A percentile compares a stretch with the other conserved stretches of the same genome.
These are phyloP conservation scores for Lithophane ornitopus DNA, from an alignment of 2,888 invertebrate genomes.

Conservation along the genomic window DNA sequence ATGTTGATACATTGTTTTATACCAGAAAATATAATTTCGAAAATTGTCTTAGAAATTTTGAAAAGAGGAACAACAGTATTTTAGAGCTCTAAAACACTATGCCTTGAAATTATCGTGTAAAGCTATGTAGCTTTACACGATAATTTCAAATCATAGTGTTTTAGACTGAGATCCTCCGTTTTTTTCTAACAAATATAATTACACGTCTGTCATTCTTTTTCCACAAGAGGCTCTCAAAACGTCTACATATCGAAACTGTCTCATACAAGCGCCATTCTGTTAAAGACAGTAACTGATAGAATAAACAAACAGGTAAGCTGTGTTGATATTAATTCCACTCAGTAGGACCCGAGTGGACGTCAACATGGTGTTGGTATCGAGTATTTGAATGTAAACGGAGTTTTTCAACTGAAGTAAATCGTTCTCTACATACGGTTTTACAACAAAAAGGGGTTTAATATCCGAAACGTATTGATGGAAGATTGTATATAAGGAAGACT, in stretches of 20 bases:
- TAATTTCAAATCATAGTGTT: too few species aligned
- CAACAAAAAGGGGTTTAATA: background rate
- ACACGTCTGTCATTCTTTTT: background rate
- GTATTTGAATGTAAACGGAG: slow-evolving; percentile 22
- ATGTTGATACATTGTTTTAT: background rate
- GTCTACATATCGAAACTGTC: slow-evolving; percentile 33
- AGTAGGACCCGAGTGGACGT: slow-evolving; percentile 15
- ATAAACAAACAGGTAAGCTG: slow-evolving; percentile 48
- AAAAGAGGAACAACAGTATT: background rate
- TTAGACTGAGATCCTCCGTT: too few species aligned
- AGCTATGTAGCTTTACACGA: too few species aligned
- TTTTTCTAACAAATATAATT: background rate
- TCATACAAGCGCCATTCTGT: slow-evolving; percentile 36
- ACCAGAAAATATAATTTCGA: background rate
- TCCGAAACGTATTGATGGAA: background rate
- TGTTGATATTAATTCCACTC: slow-evolving; percentile 50
- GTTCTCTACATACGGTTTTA: background rate
- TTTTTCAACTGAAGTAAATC: background rate
- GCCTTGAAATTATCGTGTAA: background rate
- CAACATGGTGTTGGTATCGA: slow-evolving; percentile 31
- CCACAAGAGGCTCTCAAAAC: background rate
- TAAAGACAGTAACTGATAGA: slow-evolving; percentile 42
- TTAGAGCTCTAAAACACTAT: background rate
- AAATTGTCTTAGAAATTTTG: background rate
- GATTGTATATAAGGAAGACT: background rate